These are phyloP conservation scores for Stomatorhinus ivindoensis DNA, from an alignment of 2,113 vertebrate genomes.

Conservation along the genomic window DNA sequence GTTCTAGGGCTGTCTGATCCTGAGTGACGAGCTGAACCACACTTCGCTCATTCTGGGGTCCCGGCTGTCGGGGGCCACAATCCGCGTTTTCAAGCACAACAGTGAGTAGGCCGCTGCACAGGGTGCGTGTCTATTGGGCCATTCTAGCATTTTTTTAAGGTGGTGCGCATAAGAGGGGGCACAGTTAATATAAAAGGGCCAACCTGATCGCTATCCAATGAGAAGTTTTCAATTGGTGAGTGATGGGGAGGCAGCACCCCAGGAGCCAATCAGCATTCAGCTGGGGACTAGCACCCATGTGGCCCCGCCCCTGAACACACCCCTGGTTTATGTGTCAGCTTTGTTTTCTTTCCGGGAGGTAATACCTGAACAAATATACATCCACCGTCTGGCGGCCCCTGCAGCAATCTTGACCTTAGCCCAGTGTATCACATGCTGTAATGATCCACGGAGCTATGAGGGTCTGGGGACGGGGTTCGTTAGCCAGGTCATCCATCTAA, in stretches of 20 bases:
- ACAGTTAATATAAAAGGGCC: neutral
- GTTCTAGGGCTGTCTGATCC: conserved; percentile 83
- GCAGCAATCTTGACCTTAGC: neutral
- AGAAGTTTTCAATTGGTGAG: neutral
- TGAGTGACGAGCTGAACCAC: conserved; percentile 92
- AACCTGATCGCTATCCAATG: neutral
- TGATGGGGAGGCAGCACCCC: neutral
- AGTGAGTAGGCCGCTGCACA: conserved; percentile 64
- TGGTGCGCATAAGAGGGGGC: neutral
- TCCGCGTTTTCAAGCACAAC: conserved; percentile 88
- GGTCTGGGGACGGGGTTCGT: neutral
- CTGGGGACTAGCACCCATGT: neutral
- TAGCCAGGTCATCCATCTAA: neutral
- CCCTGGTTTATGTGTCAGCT: neutral
- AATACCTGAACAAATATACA: neutral
- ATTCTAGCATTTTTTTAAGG: neutral
- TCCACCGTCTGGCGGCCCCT: neutral
- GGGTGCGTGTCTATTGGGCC: neutral
- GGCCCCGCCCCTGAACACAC: neutral
- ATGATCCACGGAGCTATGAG: neutral
- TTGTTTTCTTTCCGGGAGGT: neutral
- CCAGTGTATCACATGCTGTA: neutral
- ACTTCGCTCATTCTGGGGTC: conserved; percentile 82
- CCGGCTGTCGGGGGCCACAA: conserved; percentile 79
- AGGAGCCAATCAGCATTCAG: neutral